Percentiles rank a stretch among this genome's conserved stretches.
Conservation (phyloP, 2,113 vertebrate genomes). For the Naja naja region DNA sequence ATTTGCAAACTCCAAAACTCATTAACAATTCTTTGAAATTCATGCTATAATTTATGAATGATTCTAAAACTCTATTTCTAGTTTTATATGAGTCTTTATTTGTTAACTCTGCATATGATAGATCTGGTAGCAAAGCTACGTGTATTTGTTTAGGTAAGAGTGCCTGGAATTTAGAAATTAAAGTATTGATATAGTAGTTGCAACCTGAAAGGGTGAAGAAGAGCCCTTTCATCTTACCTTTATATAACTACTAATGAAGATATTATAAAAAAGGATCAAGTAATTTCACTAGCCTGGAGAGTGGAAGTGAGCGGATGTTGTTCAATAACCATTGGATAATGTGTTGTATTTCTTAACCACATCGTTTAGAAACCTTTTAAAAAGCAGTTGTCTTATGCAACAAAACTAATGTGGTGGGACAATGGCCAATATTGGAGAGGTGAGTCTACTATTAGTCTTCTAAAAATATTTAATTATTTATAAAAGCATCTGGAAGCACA, state of each 20-base stretch:
- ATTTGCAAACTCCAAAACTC: background rate
- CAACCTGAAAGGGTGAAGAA: background rate
- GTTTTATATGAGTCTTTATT: background rate
- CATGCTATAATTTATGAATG: background rate
- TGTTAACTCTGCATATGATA: background rate
- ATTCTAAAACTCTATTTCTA: background rate
- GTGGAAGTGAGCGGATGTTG: constrained; percentile 12
- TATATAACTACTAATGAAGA: background rate
- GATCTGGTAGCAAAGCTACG: background rate
- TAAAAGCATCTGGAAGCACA: constrained; percentile 34
- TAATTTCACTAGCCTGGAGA: background rate
- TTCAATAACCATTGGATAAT: constrained; percentile 19
- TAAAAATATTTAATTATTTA: constrained; percentile 46
- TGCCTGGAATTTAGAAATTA: background rate
- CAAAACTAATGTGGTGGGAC: background rate
- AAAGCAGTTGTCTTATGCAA: background rate
- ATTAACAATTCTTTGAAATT: background rate
- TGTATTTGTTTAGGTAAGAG: background rate
- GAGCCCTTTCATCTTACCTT: background rate
- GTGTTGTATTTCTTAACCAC: constrained; percentile 29
- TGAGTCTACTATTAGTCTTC: constrained; percentile 29
- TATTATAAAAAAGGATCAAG: background rate
- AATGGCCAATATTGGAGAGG: constrained; percentile 4
- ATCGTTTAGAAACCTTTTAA: constrained; percentile 33
- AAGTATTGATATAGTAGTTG: background rate